Evolutionary conservation across 2,888 invertebrate genomes (phyloP).

Genomic region (Ichneumon xanthorius): DNA sequence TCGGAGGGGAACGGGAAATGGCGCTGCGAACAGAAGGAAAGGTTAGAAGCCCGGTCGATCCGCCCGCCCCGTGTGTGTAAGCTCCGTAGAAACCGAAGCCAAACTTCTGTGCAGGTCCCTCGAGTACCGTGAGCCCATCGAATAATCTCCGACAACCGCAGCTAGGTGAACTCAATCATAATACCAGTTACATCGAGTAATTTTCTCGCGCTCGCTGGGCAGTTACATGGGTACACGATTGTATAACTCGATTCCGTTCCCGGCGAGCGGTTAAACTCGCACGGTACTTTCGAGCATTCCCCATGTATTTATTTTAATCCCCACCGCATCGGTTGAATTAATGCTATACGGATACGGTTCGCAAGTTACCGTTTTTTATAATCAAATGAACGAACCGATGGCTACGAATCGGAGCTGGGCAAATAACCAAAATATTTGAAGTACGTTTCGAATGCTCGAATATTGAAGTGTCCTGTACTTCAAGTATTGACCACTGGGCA

Average conservation of each 20-base stretch:
- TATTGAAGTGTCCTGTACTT: neutral
- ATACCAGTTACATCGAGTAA: slow-evolving; percentile 35
- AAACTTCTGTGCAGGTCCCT: slow-evolving; percentile 23
- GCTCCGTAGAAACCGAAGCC: slow-evolving; percentile 8
- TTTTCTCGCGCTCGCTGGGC: slow-evolving; percentile 18
- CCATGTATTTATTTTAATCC: too few relatives aligned
- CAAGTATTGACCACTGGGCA: too few relatives aligned
- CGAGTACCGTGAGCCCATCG: slow-evolving; percentile 19
- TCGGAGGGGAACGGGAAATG: slow-evolving; percentile 8
- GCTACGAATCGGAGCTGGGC: too few relatives aligned
- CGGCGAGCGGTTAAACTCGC: neutral
- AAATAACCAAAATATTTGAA: too few relatives aligned
- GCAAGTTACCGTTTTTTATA: too few relatives aligned
- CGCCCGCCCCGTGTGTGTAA: slow-evolving; percentile 21
- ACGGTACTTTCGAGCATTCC: too few relatives aligned
- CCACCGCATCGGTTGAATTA: too few relatives aligned
- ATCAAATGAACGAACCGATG: too few relatives aligned
- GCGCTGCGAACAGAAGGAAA: slow-evolving; percentile 15
- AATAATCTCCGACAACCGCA: slow-evolving; percentile 48
- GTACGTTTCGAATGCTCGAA: too few relatives aligned
- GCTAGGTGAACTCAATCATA: slow-evolving; percentile 39
- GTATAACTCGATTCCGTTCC: neutral
- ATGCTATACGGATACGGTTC: too few relatives aligned
- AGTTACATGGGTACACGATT: slow-evolving; percentile 9
- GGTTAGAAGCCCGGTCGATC: slow-evolving; percentile 12